Evolutionary conservation across 2,797 vertebrate species (phyloP).

Genomic region (Emys orbicularis): DNA sequence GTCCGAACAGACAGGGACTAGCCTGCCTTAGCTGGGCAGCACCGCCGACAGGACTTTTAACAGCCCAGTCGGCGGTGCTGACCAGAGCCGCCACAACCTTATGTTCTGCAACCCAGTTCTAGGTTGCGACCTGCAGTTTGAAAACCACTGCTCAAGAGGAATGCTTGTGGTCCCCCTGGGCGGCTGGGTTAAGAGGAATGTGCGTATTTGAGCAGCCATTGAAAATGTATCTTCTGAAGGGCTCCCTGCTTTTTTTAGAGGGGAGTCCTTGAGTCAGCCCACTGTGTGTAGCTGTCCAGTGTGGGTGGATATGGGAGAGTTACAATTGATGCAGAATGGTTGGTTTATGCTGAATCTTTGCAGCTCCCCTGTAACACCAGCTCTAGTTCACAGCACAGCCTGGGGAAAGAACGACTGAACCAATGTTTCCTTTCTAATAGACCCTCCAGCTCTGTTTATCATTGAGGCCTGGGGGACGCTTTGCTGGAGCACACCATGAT

Average conservation of each 20-base stretch:
- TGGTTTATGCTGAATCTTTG: background rate
- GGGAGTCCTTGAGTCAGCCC: background rate
- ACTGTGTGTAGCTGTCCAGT: background rate
- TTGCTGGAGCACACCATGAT: rapidly evolving
- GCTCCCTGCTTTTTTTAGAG: background rate
- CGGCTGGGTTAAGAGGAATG: background rate
- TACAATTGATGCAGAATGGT: background rate
- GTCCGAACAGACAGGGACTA: too few species aligned
- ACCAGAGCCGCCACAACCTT: too few species aligned
- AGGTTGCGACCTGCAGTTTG: too few species aligned
- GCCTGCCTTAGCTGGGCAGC: too few species aligned
- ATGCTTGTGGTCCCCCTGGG: background rate
- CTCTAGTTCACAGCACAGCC: background rate
- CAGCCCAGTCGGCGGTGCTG: too few species aligned
- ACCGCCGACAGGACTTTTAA: too few species aligned
- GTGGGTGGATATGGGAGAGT: too few species aligned
- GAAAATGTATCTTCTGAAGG: background rate
- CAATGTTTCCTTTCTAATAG: too few species aligned
- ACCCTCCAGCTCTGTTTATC: background rate
- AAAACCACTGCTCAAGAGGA: background rate
- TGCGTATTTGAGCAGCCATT: background rate
- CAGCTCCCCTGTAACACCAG: background rate
- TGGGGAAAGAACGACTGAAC: too few species aligned
- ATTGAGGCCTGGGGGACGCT: rapidly evolving
- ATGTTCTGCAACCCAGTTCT: too few species aligned